These are phyloP conservation scores for Ageneiosus marmoratus DNA, from an alignment of 2,113 vertebrate species.

Conservation along the genomic window DNA sequence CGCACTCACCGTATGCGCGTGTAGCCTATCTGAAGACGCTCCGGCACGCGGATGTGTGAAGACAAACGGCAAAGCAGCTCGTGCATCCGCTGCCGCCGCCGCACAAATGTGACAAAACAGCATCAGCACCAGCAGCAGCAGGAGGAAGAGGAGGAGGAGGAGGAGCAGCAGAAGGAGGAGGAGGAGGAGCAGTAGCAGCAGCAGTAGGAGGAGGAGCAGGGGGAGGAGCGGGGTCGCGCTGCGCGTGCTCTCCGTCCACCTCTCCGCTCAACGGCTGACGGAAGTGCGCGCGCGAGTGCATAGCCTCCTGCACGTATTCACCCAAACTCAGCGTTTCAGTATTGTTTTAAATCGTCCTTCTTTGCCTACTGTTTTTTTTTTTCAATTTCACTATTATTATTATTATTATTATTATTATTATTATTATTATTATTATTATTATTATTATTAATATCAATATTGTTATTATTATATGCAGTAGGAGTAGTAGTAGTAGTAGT, in stretches of 20 bases:
- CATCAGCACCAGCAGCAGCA: conserved; percentile 23
- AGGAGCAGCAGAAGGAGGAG: background rate
- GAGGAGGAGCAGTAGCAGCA: background rate
- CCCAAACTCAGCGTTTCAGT: background rate
- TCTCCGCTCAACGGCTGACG: background rate
- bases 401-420: background rate
- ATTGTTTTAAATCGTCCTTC: background rate
- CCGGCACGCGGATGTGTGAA: conserved; percentile 6
- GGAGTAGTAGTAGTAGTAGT: too few species aligned
- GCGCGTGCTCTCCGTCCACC: background rate
- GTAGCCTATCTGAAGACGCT: background rate
- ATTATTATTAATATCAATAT: background rate
- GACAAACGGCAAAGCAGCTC: conserved; percentile 23
- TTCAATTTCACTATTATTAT: background rate
- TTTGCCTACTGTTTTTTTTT: background rate
- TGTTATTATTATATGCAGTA: too few species aligned
- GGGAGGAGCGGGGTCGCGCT: conserved; percentile 6
- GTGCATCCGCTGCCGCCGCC: conserved; percentile 12
- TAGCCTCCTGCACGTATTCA: background rate
- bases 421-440: background rate
- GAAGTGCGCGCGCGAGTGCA: background rate
- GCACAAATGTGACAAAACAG: conserved; percentile 20
- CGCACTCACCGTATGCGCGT: background rate
- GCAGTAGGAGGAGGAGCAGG: background rate
- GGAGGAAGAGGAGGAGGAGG: background rate